These are phyloP conservation scores for Lasiurus borealis DNA, from an alignment of 2,113 vertebrate species.

Conservation along the genomic window DNA sequence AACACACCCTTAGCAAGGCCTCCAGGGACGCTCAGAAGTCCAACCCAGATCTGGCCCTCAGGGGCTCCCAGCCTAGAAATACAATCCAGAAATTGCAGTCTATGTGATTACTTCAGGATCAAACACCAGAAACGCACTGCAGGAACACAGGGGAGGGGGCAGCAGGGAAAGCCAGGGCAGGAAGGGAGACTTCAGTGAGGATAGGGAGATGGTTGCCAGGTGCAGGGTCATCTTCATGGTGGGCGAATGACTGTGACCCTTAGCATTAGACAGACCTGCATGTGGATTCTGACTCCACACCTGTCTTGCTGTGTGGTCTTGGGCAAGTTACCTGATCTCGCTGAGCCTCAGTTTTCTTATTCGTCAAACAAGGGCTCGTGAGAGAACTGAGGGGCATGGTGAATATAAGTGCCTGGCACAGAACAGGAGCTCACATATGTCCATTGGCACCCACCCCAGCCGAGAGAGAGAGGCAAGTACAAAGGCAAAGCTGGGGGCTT, in stretches of 20 bases:
- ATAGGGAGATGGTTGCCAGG: accelerated
- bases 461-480: background rate
- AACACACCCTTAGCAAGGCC: background rate
- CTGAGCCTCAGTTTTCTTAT: background rate
- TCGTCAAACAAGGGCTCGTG: background rate
- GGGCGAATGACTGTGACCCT: background rate
- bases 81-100: background rate
- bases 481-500: background rate
- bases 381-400: background rate
- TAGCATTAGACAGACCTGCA: background rate
- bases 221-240: accelerated
- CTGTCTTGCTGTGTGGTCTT: background rate
- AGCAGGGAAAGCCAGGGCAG: background rate
- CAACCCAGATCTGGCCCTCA: background rate
- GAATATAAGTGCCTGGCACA: background rate
- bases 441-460: background rate
- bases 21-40: background rate
- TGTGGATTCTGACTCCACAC: background rate
- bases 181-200: background rate
- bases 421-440: background rate
- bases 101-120: too few relatives aligned
- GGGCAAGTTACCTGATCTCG: background rate
- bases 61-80: background rate
- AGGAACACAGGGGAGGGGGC: accelerated
- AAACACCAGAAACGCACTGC: accelerated